Base-by-base conservation (phyloP, 2,797 vertebrate genomes). In the Microchirus variegatus region DNA sequence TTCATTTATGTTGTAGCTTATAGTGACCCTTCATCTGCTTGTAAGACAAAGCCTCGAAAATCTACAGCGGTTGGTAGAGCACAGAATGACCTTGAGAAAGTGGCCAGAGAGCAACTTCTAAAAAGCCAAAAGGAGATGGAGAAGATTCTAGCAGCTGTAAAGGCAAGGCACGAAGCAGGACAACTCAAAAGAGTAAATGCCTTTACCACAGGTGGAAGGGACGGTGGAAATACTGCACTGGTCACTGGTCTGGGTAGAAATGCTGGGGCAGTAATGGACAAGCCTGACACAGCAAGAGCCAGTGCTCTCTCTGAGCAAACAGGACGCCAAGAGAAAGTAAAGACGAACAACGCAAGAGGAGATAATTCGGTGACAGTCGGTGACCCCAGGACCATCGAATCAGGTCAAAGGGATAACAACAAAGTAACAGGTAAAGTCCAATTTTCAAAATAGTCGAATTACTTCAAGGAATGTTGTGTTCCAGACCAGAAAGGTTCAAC, bases 41-140 rank as follows among this genome's bases (percentile, higher is more conserved):
- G 69, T 10, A 86, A 62, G 51, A 88, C 69, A 73, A 81, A 38
- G 53, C 44, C 66, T 26, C 67, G 71, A 44, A 87, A 90, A 83
- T 78, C 72, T 9, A 64, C 79, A 0, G 19, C 81, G 55, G 82
- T 82, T 12, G 65, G 52, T 11, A 83, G 87, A 42, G 12, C 73
- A 0, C 46, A 5, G 5, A 43, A 17, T 5, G 77, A 91, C 72
- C 70, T 91, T 26, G 84, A 88, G 63, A 82, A 83, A 53, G 67
- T 88, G 66, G 89, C 86, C 47, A 83, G 43, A 59, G 81, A 92
- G 50, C 91, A 91, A 41, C 78, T 82, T 70, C 70, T 75, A 6
- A 89, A 90, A 81, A 67, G 83, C 53, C 67, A 50, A 48, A 70
- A 78, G 37, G 87, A 89, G 65, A 86, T 75, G 67, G 82, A 90